Percentiles rank a stretch among this genome's conserved stretches.
These are phyloP conservation scores for Drosophila kikkawai DNA, from an alignment of 1,140 invertebrate species.

Conservation along the genomic window DNA sequence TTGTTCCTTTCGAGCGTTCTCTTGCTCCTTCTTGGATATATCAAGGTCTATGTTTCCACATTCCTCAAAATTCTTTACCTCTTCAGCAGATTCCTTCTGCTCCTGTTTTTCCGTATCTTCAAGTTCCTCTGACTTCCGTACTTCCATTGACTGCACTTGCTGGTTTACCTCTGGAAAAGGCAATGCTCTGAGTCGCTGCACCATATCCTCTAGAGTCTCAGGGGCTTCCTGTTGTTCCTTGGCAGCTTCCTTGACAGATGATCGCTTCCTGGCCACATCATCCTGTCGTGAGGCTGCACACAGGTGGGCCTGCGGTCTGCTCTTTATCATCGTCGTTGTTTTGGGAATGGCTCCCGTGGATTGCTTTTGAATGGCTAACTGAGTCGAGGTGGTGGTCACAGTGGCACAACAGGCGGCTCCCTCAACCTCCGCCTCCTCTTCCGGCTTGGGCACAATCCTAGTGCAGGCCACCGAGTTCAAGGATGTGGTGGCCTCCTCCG, in stretches of 20 bases:
- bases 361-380: constrained; percentile 59
- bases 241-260: constrained; percentile 12
- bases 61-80: neutral
- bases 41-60: neutral
- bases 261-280: constrained; percentile 59
- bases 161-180: constrained; percentile 53
- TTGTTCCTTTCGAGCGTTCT: neutral
- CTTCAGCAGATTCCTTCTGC: neutral
- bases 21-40: neutral
- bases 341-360: constrained; percentile 73
- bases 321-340: constrained; percentile 16
- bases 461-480: constrained; percentile 56
- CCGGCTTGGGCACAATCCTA: constrained; percentile 47
- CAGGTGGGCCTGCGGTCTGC: constrained; percentile 50
- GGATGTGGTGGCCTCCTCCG: constrained; percentile 45
- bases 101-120: no score
- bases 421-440: constrained; percentile 31
- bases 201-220: constrained; percentile 76
- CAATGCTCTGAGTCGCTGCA: constrained; percentile 60
- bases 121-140: no score
- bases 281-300: constrained; percentile 63
- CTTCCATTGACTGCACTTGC: neutral
- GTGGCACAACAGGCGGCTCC: constrained; percentile 61
- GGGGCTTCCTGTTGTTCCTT: constrained; percentile 5
- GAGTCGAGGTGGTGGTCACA: constrained; percentile 70